Conservation (phyloP, 2,888 invertebrate genomes). For the Taenaris catops region DNA sequence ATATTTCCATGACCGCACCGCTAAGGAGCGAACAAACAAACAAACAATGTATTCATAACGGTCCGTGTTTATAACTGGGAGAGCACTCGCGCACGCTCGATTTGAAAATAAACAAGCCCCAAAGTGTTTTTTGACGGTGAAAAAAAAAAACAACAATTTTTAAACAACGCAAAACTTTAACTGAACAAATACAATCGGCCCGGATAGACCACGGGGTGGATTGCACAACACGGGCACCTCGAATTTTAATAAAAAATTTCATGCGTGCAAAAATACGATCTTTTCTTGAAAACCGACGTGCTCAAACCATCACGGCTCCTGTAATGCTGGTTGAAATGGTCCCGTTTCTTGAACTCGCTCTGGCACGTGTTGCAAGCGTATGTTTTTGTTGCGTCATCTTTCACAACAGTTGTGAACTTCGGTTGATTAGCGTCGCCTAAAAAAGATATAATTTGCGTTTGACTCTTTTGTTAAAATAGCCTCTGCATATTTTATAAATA, state of each 20-base stretch:
- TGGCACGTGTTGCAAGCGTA: conserved; percentile 1
- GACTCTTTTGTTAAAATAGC: too few relatives aligned
- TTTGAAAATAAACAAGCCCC: conserved; percentile 65
- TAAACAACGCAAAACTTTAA: conserved; percentile 34
- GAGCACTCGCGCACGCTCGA: conserved; percentile 56
- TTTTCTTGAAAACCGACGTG: too few relatives aligned
- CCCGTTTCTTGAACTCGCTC: background rate
- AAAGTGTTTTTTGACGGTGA: conserved; percentile 51
- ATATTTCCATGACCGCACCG: conserved; percentile 41
- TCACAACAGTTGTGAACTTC: background rate
- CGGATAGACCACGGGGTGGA: conserved; percentile 14
- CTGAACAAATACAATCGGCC: conserved; percentile 23
- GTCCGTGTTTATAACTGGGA: conserved; percentile 44
- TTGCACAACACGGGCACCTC: too few relatives aligned
- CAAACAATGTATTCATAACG: conserved; percentile 39
- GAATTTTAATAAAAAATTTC: too few relatives aligned
- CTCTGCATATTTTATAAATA: too few relatives aligned
- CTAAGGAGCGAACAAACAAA: conserved; percentile 40
- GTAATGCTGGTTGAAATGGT: background rate
- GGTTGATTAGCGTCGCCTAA: background rate
- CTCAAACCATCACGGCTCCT: too few relatives aligned
- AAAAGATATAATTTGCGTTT: too few relatives aligned
- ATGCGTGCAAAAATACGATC: too few relatives aligned
- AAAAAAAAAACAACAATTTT: conserved; percentile 34
- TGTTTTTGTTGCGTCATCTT: background rate